Percentiles rank a stretch among this genome's conserved stretches.
Conservation (phyloP, 1,140 invertebrate species). For the Papilio polytes region DNA sequence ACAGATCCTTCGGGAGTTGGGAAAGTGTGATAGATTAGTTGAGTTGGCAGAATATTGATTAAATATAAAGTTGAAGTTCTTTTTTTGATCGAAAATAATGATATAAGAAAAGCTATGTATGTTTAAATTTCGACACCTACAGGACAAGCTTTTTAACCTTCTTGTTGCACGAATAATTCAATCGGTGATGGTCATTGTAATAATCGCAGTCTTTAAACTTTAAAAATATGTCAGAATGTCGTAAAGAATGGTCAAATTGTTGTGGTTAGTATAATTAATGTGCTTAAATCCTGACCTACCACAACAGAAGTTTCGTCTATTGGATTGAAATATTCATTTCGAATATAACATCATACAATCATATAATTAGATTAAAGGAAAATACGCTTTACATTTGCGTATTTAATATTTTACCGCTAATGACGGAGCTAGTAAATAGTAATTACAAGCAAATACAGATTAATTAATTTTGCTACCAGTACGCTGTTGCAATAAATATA, state of each 20-base stretch:
- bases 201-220: too few relatives aligned
- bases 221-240: not conserved
- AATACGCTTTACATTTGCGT: not conserved
- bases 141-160: not conserved
- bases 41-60: not conserved
- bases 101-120: not conserved
- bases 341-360: not conserved
- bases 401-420: not conserved
- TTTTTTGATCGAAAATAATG: not conserved
- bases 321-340: not conserved
- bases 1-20: not conserved
- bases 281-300: not conserved
- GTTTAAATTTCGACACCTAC: not conserved
- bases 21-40: constrained; percentile 14
- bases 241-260: not conserved
- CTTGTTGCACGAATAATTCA: too few relatives aligned
- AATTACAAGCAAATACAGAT: not conserved
- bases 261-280: not conserved
- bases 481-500: not conserved
- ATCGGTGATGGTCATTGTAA: too few relatives aligned
- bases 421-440: not conserved
- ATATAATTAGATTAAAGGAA: not conserved
- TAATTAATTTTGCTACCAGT: not conserved
- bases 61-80: not conserved
- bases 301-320: not conserved